Conservation (phyloP, 1,140 invertebrate species). For the Aphelinus atriplicis region DNA sequence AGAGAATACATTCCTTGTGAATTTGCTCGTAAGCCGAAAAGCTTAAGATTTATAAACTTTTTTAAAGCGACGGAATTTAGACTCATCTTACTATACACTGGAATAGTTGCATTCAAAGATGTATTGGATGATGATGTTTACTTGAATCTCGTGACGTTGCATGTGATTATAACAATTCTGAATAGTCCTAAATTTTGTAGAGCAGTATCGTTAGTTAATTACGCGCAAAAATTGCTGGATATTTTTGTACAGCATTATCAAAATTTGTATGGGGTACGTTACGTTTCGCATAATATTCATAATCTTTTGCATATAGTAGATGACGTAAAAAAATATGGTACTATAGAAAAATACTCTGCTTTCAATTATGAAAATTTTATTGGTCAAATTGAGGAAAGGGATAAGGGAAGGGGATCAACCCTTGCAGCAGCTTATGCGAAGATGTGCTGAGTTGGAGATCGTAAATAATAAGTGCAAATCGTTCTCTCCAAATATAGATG, state of each 20-base stretch:
- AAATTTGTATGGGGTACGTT: slow-evolving; percentile 11
- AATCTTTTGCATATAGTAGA: not conserved
- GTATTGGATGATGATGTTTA: slow-evolving; percentile 23
- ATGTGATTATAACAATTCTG: slow-evolving; percentile 41
- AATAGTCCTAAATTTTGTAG: slow-evolving; percentile 20
- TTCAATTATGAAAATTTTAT: slow-evolving; percentile 29
- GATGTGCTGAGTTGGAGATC: slow-evolving; percentile 1
- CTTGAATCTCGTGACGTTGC: slow-evolving; percentile 33
- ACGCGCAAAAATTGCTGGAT: slow-evolving; percentile 11
- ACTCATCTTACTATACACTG: slow-evolving; percentile 60
- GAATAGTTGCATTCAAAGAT: slow-evolving; percentile 27
- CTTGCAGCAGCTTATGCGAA: slow-evolving; percentile 15
- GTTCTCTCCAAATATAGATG: not conserved
- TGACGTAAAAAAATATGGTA: slow-evolving; percentile 21
- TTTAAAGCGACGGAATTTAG: slow-evolving; percentile 66
- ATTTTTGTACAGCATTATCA: slow-evolving; percentile 7
- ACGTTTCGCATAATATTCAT: slow-evolving; percentile 27
- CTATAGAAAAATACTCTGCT: slow-evolving; percentile 20
- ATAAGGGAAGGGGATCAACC: slow-evolving; percentile 11
- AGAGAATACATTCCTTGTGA: slow-evolving; percentile 49
- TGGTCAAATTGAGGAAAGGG: not conserved
- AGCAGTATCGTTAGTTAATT: not conserved
- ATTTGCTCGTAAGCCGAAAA: slow-evolving; percentile 59
- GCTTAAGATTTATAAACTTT: slow-evolving; percentile 50
- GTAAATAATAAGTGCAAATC: not conserved